phyloP scores from a whole-genome alignment of 1,140 invertebrate species.

The Drosophila miranda region DNA sequence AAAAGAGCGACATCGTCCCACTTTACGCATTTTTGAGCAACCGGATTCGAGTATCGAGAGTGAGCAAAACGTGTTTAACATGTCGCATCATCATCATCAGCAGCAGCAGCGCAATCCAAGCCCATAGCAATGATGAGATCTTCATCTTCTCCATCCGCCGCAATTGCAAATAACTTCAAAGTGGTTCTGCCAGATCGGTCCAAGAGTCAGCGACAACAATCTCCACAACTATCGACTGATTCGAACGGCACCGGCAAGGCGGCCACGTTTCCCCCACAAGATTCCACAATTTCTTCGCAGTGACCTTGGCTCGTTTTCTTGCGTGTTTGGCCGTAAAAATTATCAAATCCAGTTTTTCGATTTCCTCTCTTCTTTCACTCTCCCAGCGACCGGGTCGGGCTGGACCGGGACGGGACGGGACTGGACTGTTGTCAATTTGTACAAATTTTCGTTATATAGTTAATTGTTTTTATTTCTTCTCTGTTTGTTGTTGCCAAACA shows the following conservation, averaged over 20 bases:
- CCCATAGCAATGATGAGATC: constrained; percentile 34
- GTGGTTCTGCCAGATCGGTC: constrained; percentile 59
- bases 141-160: constrained; percentile 28
- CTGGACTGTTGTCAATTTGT: constrained; percentile 54
- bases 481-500: constrained; percentile 68
- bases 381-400: constrained; percentile 11
- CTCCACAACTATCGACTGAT: constrained; percentile 4
- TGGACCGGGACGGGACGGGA: neutral
- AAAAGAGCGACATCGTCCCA: constrained; percentile 77
- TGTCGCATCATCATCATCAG: constrained; percentile 48
- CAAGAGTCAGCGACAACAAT: constrained; percentile 42
- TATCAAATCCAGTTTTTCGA: constrained; percentile 66
- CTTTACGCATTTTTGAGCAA: constrained; percentile 77
- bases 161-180: constrained; percentile 65
- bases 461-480: constrained; percentile 57
- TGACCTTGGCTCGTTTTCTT: constrained; percentile 80
- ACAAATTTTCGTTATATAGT: constrained; percentile 75
- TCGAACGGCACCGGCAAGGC: too few relatives aligned
- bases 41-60: constrained; percentile 50
- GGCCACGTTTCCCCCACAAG: constrained; percentile 22
- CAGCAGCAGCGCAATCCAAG: constrained; percentile 13
- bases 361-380: constrained; percentile 76
- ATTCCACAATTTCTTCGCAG: constrained; percentile 71
- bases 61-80: constrained; percentile 72
- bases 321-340: constrained; percentile 70